These are phyloP conservation scores for Drosophila rhopaloa DNA, from an alignment of 1,140 invertebrate species.

Conservation along the genomic window DNA sequence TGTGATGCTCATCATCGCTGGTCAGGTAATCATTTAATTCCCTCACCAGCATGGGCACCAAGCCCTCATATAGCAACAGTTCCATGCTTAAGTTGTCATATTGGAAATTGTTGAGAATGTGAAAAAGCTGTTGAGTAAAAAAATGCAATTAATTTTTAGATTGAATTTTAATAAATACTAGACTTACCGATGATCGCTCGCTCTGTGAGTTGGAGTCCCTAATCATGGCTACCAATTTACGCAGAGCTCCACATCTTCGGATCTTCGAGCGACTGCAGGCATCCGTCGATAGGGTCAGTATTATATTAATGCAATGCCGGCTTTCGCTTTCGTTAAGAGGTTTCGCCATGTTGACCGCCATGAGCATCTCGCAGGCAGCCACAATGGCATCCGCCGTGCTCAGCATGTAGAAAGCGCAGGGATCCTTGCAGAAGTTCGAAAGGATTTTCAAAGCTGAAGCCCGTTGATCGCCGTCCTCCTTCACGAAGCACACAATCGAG, in stretches of 20 bases:
- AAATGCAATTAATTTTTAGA: neutral
- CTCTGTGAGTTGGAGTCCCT: slow-evolving; percentile 69
- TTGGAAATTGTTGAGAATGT: slow-evolving; percentile 79
- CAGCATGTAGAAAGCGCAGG: slow-evolving; percentile 68
- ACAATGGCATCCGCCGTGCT: slow-evolving; percentile 78
- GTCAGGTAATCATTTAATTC: slow-evolving; percentile 75
- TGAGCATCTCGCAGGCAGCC: slow-evolving; percentile 75
- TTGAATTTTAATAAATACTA: neutral
- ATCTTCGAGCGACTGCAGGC: slow-evolving; percentile 83
- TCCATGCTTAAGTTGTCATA: slow-evolving; percentile 84
- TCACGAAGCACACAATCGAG: slow-evolving; percentile 72
- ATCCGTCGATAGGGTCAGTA: slow-evolving; percentile 73
- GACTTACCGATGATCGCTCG: slow-evolving; percentile 67
- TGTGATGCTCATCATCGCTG: slow-evolving; percentile 78
- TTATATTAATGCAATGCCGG: slow-evolving; percentile 79
- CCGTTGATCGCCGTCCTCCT: slow-evolving; percentile 74
- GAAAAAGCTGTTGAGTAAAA: slow-evolving; percentile 60
- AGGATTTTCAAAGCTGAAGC: slow-evolving; percentile 71
- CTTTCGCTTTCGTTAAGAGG: slow-evolving; percentile 69
- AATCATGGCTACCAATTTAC: slow-evolving; percentile 74
- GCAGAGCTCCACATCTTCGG: slow-evolving; percentile 73
- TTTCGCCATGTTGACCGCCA: slow-evolving; percentile 66
- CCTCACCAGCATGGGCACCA: slow-evolving; percentile 72
- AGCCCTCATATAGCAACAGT: slow-evolving; percentile 71
- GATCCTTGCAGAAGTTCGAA: slow-evolving; percentile 81